phyloP scores from a whole-genome alignment of 2,113 vertebrate species.

The Menidia beryllina region DNA sequence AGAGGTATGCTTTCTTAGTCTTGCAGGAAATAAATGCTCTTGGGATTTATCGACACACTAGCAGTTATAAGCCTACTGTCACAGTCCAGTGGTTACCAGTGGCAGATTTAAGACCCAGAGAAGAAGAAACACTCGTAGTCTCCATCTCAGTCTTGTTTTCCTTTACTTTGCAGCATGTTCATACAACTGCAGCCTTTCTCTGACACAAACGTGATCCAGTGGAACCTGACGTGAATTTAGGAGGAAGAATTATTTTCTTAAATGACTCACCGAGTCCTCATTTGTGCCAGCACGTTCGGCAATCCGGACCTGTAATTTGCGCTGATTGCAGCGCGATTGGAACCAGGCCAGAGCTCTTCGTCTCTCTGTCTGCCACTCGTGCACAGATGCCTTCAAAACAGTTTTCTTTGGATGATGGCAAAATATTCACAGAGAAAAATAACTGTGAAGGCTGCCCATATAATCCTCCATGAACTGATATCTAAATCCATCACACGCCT shows the following conservation, averaged over 20 bases:
- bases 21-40: constrained; percentile 72
- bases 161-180: constrained; percentile 40
- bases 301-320: constrained; percentile 38
- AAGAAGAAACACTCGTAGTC: constrained; percentile 66
- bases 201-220: constrained; percentile 35
- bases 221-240: constrained; percentile 33
- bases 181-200: constrained; percentile 35
- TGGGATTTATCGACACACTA: constrained; percentile 78
- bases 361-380: constrained; percentile 33
- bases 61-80: constrained; percentile 78
- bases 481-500: constrained; percentile 64
- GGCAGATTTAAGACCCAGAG: constrained; percentile 72
- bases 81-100: constrained; percentile 74
- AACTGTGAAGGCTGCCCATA: constrained; percentile 61
- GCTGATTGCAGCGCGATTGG: constrained; percentile 31
- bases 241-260: constrained; percentile 13
- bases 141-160: constrained; percentile 62
- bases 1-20: constrained; percentile 55
- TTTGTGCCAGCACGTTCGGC: background rate
- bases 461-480: constrained; percentile 70
- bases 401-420: constrained; percentile 59
- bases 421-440: constrained; percentile 74
- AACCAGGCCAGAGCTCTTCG: constrained; percentile 8
- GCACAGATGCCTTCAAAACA: constrained; percentile 53
- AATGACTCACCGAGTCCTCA: constrained; percentile 8